phyloP scores from a whole-genome alignment of 2,797 vertebrate species.

The Pseudochirops cupreus region DNA sequence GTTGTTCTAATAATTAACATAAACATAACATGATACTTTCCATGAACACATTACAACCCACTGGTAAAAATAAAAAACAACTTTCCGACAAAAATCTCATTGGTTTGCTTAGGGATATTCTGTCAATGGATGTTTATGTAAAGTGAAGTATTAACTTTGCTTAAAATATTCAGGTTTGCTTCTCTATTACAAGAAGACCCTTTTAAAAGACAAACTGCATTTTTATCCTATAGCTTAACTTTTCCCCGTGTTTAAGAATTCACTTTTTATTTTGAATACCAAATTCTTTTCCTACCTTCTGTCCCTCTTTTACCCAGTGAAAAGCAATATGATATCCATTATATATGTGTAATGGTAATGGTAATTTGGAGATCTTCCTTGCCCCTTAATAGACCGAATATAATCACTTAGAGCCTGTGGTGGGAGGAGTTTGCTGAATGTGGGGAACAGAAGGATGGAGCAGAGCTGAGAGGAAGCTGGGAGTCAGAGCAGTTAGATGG shows the following conservation, averaged over 20 bases:
- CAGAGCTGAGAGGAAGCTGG: too few relatives aligned
- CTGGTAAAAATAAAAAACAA: too few relatives aligned
- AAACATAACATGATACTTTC: background rate
- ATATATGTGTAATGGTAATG: too few relatives aligned
- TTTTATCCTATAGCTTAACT: background rate
- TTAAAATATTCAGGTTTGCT: background rate
- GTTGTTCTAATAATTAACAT: background rate
- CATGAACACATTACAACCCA: background rate
- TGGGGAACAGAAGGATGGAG: too few relatives aligned
- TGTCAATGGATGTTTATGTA: background rate
- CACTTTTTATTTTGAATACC: background rate
- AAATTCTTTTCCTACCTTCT: background rate
- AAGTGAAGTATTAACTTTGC: background rate
- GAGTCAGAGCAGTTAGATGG: too few relatives aligned
- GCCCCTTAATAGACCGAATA: too few relatives aligned
- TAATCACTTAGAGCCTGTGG: too few relatives aligned
- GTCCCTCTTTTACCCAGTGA: too few relatives aligned
- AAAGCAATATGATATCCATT: too few relatives aligned
- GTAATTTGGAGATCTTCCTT: too few relatives aligned
- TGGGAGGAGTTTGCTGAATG: too few relatives aligned
- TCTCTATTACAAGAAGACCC: background rate
- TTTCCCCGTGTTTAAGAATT: background rate
- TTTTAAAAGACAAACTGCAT: background rate
- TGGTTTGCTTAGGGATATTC: background rate
- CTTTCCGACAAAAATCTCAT: background rate